These are phyloP conservation scores for Polydrusus tereticollis DNA, from an alignment of 2,888 invertebrate species.

Conservation along the genomic window DNA sequence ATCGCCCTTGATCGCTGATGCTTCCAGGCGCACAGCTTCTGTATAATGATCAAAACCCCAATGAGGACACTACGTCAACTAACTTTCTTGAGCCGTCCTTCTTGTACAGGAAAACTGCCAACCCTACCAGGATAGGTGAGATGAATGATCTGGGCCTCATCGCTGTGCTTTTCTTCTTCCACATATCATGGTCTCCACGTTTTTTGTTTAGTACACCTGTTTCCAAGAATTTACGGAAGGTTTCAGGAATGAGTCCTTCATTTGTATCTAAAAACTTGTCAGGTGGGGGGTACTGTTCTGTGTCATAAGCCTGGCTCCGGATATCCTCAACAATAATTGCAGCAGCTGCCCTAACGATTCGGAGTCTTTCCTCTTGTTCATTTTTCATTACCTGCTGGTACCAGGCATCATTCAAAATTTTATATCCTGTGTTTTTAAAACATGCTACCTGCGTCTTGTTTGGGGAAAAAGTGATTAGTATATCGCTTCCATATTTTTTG, in stretches of 20 bases:
- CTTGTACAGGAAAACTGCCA: conserved; percentile 2
- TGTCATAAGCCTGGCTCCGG: conserved; percentile 20
- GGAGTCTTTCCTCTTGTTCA: conserved; percentile 42
- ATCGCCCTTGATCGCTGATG: not conserved
- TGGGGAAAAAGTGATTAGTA: conserved; percentile 18
- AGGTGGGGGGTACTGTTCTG: conserved; percentile 11
- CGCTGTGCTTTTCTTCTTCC: conserved; percentile 1
- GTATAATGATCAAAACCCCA: conserved; percentile 12
- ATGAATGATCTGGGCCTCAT: conserved; percentile 12
- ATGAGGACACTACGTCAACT: not conserved
- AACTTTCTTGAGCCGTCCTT: conserved; percentile 10
- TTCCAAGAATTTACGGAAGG: conserved; percentile 13
- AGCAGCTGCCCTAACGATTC: conserved; percentile 50
- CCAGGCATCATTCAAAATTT: conserved; percentile 30
- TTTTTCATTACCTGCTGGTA: conserved; percentile 12
- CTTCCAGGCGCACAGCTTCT: conserved; percentile 8
- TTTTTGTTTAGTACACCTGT: not conserved
- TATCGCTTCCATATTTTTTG: conserved; percentile 37
- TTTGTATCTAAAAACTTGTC: conserved; percentile 27
- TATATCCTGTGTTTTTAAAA: conserved; percentile 35
- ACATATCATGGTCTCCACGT: not conserved
- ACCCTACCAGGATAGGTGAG: not conserved
- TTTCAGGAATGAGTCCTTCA: conserved; percentile 18
- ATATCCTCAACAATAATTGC: conserved; percentile 49
- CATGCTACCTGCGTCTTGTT: conserved; percentile 15